Evolutionary conservation across 2,888 invertebrate species (phyloP), one percentile per base, ranked within the genome.

Genomic region (Ichneumon xanthorius): DNA sequence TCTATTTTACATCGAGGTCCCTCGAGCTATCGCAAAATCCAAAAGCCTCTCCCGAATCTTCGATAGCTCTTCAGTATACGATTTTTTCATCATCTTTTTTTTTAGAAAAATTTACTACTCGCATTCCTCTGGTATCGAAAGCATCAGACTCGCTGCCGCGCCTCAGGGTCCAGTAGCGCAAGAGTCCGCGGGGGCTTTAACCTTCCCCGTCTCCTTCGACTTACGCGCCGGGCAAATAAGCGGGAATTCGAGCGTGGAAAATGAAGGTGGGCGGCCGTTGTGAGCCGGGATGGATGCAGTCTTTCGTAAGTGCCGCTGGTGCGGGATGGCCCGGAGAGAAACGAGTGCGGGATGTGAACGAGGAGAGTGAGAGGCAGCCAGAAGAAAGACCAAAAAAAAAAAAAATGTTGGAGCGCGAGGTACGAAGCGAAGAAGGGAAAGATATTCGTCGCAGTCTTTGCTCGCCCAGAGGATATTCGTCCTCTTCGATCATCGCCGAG

Each of bases 401-500:
- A 63, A 65, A 76, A 19, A 58, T 11, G 58, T 2, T 30, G 30
- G 48, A 22, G 53, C 11, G 45, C 61, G 61, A 63, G 61, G 30
- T 63, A 63, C 14, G 58, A 55, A 63, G 26, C 22, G 55, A 61
- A 71, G 53, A 26, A 55, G 80, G 48, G 63, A 79, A 37, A 75
- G 26, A 67, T 65, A 82, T 79, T 79, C 75, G 82, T 85, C 79
- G 85, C 68, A 82, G 85, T 79, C 81, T 79, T 85, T 82, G 82
- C 75, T 85, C 82, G 67, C 71, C 65, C 76, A 37, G 76, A 79
- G 85, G 82, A 85, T 85, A 79, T 76, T 85, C 85, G 78, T 79
- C 68, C 82, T 85, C 85, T 79, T 85, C 86, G 86, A 84, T 84
- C 86, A 82, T 86, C 83, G 73, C 73, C 80, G 77, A 61, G 83